phyloP scores from a whole-genome alignment of 2,888 invertebrate genomes.

The Melieria omissa region DNA sequence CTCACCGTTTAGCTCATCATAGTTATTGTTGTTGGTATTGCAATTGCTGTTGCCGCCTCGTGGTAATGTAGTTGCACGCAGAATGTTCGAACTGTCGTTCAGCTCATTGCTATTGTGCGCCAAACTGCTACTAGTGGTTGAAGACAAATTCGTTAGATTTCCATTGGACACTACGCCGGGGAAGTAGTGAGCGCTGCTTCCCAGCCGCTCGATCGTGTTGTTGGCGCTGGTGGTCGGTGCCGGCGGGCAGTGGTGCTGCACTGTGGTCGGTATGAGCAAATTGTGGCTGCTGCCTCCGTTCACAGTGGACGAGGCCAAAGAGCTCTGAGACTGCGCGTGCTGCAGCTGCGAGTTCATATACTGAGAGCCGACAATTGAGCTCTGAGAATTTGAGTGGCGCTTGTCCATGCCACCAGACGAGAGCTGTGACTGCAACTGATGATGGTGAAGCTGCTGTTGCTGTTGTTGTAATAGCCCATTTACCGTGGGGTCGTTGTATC shows the following conservation, averaged over 20 bases:
- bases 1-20: constrained; percentile 66
- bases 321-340: constrained; percentile 66
- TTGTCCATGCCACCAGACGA: constrained; percentile 45
- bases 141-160: constrained; percentile 43
- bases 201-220: constrained; percentile 58
- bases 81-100: constrained; percentile 50
- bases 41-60: constrained; percentile 67
- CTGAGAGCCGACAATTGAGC: constrained; percentile 53
- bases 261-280: constrained; percentile 48
- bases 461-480: constrained; percentile 61
- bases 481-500: constrained; percentile 67
- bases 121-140: constrained; percentile 26
- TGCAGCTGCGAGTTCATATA: constrained; percentile 57
- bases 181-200: constrained; percentile 43
- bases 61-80: constrained; percentile 77
- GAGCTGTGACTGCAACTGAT: constrained; percentile 41
- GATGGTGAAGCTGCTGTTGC: constrained; percentile 51
- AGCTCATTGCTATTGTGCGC: constrained; percentile 49
- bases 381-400: constrained; percentile 61
- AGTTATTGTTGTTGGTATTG: constrained; percentile 68
- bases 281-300: constrained; percentile 46
- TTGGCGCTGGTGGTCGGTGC: constrained; percentile 59
- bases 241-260: constrained; percentile 60
- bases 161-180: constrained; percentile 52
- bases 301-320: constrained; percentile 64